Evolutionary conservation across 2,888 invertebrate genomes (phyloP).

Genomic region (Dioctria rufipes): DNA sequence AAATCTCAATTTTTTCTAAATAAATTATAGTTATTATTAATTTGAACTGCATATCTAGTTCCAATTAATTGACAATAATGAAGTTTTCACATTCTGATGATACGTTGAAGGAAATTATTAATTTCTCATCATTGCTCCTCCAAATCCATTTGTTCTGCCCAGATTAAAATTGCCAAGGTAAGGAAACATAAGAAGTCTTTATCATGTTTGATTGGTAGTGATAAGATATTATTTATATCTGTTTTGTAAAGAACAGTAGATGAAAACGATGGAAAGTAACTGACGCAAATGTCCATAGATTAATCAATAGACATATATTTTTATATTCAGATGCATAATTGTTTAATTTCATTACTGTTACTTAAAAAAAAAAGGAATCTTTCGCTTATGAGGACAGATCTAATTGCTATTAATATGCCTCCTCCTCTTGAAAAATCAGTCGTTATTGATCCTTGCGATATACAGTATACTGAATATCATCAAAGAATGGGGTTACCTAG

Average conservation of each 20-base stretch:
- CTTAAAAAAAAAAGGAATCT: too few relatives aligned
- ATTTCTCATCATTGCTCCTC: not conserved
- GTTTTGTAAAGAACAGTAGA: not conserved
- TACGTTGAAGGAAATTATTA: not conserved
- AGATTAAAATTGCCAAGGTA: not conserved
- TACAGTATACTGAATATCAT: too few relatives aligned
- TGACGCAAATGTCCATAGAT: not conserved
- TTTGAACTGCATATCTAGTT: not conserved
- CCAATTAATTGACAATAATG: not conserved
- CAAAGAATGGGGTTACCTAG: too few relatives aligned
- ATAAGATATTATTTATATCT: too few relatives aligned
- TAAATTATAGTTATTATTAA: too few relatives aligned
- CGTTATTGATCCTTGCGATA: too few relatives aligned
- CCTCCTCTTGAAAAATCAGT: too few relatives aligned
- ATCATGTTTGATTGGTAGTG: not conserved
- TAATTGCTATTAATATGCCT: too few relatives aligned
- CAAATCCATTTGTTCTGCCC: not conserved
- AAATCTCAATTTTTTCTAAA: too few relatives aligned
- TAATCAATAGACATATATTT: not conserved
- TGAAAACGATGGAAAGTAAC: not conserved
- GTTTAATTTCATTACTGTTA: too few relatives aligned
- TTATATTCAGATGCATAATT: not conserved
- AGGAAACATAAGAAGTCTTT: not conserved
- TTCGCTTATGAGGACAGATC: too few relatives aligned
- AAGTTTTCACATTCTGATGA: not conserved